Percentiles rank a stretch among this genome's conserved stretches.
Conservation (phyloP, 2,797 vertebrate genomes). For the Sebastes hubbsi region DNA sequence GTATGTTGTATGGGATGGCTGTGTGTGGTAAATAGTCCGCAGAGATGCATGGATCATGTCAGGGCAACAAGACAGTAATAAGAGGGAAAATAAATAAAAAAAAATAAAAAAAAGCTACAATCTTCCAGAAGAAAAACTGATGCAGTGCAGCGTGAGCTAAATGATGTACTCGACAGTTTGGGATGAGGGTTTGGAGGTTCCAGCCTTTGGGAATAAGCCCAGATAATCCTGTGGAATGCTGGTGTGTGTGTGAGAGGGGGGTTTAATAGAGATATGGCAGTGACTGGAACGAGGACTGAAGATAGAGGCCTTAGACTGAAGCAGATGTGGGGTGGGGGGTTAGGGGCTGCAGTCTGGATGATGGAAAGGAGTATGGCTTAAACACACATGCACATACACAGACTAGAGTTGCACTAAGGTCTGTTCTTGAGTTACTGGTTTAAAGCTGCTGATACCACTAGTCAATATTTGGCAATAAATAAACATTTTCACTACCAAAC, state of each 20-base stretch:
- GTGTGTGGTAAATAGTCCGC: constrained; percentile 37
- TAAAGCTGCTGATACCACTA: background rate
- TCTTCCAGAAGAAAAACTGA: constrained; percentile 25
- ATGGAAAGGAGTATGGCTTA: constrained; percentile 10
- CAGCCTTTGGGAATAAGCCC: constrained; percentile 54
- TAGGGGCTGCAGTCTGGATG: background rate
- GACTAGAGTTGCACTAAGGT: background rate
- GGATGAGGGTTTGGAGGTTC: constrained; percentile 36
- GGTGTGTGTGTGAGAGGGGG: background rate
- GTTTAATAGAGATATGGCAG: constrained; percentile 35
- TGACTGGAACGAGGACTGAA: constrained; percentile 37
- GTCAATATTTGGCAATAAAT: background rate
- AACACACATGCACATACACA: background rate
- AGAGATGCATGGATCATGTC: constrained; percentile 29
- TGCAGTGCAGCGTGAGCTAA: constrained; percentile 38
- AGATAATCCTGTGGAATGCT: constrained; percentile 61
- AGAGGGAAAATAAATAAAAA: background rate
- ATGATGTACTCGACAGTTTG: constrained; percentile 45
- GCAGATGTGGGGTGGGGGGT: constrained; percentile 8
- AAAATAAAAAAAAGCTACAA: background rate
- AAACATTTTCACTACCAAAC: background rate
- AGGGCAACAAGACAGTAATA: constrained; percentile 5
- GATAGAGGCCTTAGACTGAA: constrained; percentile 32
- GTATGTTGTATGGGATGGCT: constrained; percentile 28
- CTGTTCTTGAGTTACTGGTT: background rate